Conservation (phyloP, 2,888 invertebrate genomes). For the Nomada hirtipes region DNA sequence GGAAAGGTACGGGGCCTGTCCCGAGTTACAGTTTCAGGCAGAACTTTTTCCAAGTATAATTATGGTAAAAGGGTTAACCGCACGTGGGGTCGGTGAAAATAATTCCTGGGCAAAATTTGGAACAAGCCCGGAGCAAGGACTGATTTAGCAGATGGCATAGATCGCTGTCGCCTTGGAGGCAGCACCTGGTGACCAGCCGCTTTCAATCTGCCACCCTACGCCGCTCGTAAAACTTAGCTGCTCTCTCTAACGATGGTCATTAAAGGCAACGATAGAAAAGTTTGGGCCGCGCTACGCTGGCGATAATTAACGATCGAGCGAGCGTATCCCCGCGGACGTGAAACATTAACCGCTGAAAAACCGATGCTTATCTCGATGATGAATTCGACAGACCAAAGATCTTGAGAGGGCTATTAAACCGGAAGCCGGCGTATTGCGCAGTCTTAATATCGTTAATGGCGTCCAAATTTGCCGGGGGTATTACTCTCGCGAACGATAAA, state of each 20-base stretch:
- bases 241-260: slow-evolving; percentile 58
- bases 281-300: slow-evolving; percentile 62
- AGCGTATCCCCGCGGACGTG: slow-evolving; percentile 61
- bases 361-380: slow-evolving; percentile 71
- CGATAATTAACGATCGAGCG: slow-evolving; percentile 69
- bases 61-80: not conserved
- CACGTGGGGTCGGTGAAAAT: slow-evolving; percentile 2
- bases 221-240: slow-evolving; percentile 64
- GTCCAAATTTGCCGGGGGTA: slow-evolving; percentile 52
- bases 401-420: slow-evolving; percentile 60
- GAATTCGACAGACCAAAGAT: slow-evolving; percentile 61
- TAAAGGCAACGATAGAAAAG: slow-evolving; percentile 69
- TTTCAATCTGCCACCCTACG: slow-evolving; percentile 66
- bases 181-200: slow-evolving; percentile 70
- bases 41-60: not conserved
- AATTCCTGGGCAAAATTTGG: slow-evolving; percentile 31
- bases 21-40: not conserved
- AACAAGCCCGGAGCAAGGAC: slow-evolving; percentile 3
- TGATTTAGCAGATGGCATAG: slow-evolving; percentile 66
- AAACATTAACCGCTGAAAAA: slow-evolving; percentile 72
- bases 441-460: slow-evolving; percentile 57
- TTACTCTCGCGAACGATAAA: too few relatives aligned
- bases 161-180: slow-evolving; percentile 47
- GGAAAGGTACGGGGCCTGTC: not conserved
- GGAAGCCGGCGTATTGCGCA: slow-evolving; percentile 58